Percentiles rank a stretch among this genome's conserved stretches.
These are phyloP conservation scores for Himalopsyche kuldschensis DNA, from an alignment of 2,888 invertebrate genomes.

Conservation along the genomic window DNA sequence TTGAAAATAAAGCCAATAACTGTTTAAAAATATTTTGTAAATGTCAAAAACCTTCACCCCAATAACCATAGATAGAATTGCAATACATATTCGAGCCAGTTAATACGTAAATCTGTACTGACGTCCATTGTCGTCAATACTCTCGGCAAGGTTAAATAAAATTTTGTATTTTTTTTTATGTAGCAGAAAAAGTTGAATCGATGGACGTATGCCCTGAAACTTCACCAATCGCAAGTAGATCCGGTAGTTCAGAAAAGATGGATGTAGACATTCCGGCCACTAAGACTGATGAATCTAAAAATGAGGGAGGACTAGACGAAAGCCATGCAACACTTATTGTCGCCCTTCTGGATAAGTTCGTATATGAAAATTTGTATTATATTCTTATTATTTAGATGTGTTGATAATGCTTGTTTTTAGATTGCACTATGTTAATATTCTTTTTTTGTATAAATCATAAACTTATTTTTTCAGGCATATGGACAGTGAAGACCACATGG, in stretches of 20 bases:
- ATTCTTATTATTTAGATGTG: background rate
- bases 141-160: too few species aligned
- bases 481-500: slow-evolving; percentile 78
- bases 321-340: slow-evolving; percentile 54
- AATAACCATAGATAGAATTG: too few species aligned
- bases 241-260: slow-evolving; percentile 42
- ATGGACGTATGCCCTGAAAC: slow-evolving; percentile 41
- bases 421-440: too few species aligned
- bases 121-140: too few species aligned
- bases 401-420: background rate
- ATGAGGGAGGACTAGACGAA: slow-evolving; percentile 46
- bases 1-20: too few species aligned
- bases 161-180: background rate
- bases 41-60: too few species aligned
- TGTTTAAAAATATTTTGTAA: too few species aligned
- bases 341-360: slow-evolving; percentile 53
- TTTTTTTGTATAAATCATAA: slow-evolving; percentile 23
- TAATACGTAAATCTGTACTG: too few species aligned
- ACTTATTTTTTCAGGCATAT: slow-evolving; percentile 57
- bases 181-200: slow-evolving; percentile 40
- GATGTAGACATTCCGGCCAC: slow-evolving; percentile 45
- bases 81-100: too few species aligned
- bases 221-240: background rate
- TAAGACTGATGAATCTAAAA: slow-evolving; percentile 41
- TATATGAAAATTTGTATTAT: background rate